Conservation (phyloP, 2,113 vertebrate species). For the Pelmatolapia mariae region DNA sequence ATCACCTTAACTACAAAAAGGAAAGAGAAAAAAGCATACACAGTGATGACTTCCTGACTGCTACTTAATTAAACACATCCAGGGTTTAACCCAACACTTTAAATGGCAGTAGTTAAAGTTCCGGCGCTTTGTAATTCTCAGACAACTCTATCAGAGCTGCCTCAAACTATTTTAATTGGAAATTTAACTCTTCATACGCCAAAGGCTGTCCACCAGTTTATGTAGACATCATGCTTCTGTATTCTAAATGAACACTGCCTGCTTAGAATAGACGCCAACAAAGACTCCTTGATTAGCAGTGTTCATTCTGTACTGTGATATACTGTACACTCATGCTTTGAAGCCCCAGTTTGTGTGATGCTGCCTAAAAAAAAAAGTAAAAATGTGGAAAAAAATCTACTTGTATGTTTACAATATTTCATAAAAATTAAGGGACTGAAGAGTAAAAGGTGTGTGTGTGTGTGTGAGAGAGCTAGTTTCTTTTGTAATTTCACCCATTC, state of each 20-base stretch:
- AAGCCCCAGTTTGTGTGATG: neutral
- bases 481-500: neutral
- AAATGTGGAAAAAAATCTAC: neutral
- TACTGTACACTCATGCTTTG: neutral
- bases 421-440: neutral
- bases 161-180: conserved; percentile 31
- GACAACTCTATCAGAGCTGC: conserved; percentile 24
- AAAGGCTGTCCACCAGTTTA: neutral
- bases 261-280: neutral
- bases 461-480: neutral
- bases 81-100: conserved; percentile 28
- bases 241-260: neutral
- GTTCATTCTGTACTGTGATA: neutral
- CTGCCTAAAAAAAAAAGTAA: neutral
- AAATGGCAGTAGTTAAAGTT: conserved; percentile 31
- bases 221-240: neutral
- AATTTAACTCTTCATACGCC: conserved; percentile 2
- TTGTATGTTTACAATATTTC: neutral
- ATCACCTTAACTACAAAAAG: neutral
- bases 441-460: neutral
- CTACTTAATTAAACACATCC: conserved; percentile 39
- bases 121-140: conserved; percentile 18
- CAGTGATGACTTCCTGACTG: conserved; percentile 31
- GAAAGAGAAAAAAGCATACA: neutral
- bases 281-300: neutral